Base-by-base conservation (phyloP, 2,113 vertebrate species). In the Alces alces region DNA sequence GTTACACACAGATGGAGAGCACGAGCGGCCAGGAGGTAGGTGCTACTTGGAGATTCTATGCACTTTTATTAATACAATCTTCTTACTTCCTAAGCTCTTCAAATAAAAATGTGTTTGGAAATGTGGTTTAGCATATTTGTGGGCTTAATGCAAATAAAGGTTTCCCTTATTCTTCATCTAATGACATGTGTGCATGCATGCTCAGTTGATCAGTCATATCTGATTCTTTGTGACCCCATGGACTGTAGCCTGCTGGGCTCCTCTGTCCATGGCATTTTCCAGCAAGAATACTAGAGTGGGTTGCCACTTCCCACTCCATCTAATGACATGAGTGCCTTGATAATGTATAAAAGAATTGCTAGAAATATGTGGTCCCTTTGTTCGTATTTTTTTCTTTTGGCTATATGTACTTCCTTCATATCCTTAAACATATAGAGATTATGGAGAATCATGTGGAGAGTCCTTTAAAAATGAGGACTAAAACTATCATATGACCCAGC, bases 11-110 rank as follows among this genome's bases (percentile, higher is more conserved):
- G 99, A 99, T 89, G 99, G 99, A 85, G 98, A 98, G 33, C 99
- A 99, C 1, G 99, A 99, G 95, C 99, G 99, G 13, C 99, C 99
- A 1, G 99, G 99, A 95, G 99, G 99, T 99, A 98, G 98, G 99
- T 84, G 27, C 94, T 43, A 21, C 47, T 10, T 61, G n/a, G 11
- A 7, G 52, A 28, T 4, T 45, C 33, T 17, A 0, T 6, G 3
- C 1, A 14, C 57, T 50, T 55, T 16, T 33, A 43, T 13, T 43
- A 76, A 76, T 43, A 1, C 2, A 23, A 3, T 76, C 21, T 52
- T 57, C 39, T 89, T 86, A 17, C 36, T 79, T 93, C 21, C 82
- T 36, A 45, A 95, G 28, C 4, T 87, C 33, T 43, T 57, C 27
- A 87, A 25, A 19, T 23, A 50, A 83, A 50, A 70, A 54, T 15